Percentiles rank a stretch among this genome's conserved stretches.
Evolutionary conservation across 2,888 invertebrate genomes (phyloP).

Genomic region (Aporophyla lueneburgensis): DNA sequence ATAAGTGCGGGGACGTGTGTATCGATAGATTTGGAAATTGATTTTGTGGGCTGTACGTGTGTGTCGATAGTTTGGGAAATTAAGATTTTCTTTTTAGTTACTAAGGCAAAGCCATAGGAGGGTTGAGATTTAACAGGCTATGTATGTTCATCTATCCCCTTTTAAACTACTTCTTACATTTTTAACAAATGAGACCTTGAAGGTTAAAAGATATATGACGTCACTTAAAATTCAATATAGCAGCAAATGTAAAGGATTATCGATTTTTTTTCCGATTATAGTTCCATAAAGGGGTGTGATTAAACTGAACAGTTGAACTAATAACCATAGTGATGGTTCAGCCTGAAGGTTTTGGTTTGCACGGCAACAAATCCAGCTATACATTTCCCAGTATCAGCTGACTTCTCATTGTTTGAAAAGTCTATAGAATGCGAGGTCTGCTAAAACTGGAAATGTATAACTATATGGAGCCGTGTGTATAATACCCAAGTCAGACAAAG

Average conservation of each 20-base stretch:
- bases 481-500: not conserved
- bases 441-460: too few relatives aligned
- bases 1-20: conserved; percentile 40
- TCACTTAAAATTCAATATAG: not conserved
- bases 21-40: conserved; percentile 34
- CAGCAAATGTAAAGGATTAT: too few relatives aligned
- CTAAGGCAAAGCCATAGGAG: not conserved
- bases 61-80: not conserved
- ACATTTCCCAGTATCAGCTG: too few relatives aligned
- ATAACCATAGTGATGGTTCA: not conserved
- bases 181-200: not conserved
- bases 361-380: too few relatives aligned
- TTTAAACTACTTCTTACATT: not conserved
- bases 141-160: not conserved
- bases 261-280: too few relatives aligned
- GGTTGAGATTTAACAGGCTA: not conserved
- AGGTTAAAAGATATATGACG: not conserved
- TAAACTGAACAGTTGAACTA: not conserved
- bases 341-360: not conserved
- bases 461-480: too few relatives aligned
- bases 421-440: too few relatives aligned
- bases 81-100: not conserved
- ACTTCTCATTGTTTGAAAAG: too few relatives aligned
- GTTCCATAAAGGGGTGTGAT: too few relatives aligned
- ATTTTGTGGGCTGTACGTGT: not conserved